These are phyloP conservation scores for Calidris pugnax DNA, from an alignment of 2,113 vertebrate species.

Conservation along the genomic window DNA sequence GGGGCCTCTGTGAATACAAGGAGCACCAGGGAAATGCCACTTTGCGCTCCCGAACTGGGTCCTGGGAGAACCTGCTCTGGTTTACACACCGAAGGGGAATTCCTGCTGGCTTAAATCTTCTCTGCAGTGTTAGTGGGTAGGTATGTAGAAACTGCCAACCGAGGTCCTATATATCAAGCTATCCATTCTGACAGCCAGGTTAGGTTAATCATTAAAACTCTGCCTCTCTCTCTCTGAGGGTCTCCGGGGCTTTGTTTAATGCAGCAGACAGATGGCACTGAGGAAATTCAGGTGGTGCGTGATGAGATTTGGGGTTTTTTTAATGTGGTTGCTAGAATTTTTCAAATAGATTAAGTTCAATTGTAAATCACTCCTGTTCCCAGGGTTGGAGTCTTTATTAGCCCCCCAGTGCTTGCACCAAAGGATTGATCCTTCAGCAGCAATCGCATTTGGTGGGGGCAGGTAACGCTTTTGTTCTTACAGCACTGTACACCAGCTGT, in stretches of 20 bases:
- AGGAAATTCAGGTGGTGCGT: conserved; percentile 66
- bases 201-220: conserved; percentile 67
- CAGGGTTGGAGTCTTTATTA: neutral
- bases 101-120: neutral
- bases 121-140: neutral
- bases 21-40: neutral
- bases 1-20: neutral
- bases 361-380: conserved; percentile 60
- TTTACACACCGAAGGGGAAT: neutral
- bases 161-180: conserved; percentile 46
- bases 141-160: conserved; percentile 1
- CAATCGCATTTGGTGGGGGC: neutral
- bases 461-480: neutral
- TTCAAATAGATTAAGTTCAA: conserved; percentile 57
- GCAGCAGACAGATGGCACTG: conserved; percentile 69
- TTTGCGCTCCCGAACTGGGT: fast-evolving
- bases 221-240: conserved; percentile 28
- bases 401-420: neutral
- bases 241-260: conserved; percentile 66
- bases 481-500: conserved; percentile 50
- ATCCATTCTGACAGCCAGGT: conserved; percentile 52
- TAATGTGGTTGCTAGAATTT: conserved; percentile 47
- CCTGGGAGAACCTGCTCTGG: fast-evolving
- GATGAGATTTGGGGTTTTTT: conserved; percentile 54
- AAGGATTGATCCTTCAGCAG: conserved; percentile 44